Conservation (phyloP, 2,113 vertebrate genomes). For the Falcunculus frontatus region DNA sequence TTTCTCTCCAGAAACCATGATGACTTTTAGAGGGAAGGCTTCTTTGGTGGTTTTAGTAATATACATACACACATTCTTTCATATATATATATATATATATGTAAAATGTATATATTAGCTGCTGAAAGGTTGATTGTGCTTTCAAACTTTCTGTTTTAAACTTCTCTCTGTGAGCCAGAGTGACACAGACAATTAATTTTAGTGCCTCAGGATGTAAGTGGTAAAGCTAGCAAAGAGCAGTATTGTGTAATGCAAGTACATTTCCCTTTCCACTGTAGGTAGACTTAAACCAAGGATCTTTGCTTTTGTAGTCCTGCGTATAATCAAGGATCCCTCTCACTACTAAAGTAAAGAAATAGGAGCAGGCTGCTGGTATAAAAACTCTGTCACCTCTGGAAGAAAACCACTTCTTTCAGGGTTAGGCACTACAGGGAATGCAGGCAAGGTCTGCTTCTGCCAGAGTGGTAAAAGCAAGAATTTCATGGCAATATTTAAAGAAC, state of each 20-base stretch:
- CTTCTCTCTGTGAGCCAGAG: neutral
- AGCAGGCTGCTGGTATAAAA: neutral
- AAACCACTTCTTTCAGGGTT: neutral
- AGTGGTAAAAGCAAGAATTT: neutral
- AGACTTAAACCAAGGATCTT: neutral
- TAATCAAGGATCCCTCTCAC: neutral
- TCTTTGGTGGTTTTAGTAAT: neutral
- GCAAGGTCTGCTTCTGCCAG: neutral
- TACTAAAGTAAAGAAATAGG: neutral
- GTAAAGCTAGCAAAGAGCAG: neutral
- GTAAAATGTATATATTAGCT: neutral
- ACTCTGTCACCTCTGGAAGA: neutral
- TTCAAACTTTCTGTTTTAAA: neutral
- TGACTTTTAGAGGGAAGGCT: neutral
- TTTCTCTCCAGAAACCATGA: neutral
- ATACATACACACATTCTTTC: neutral
- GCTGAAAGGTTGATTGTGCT: neutral
- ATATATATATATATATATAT: neutral
- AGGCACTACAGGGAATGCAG: neutral
- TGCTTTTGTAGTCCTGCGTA: neutral
- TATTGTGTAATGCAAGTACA: neutral
- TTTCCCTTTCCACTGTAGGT: neutral
- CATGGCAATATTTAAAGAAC: neutral
- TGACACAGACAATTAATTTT: neutral
- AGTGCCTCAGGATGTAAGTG: neutral